Base-by-base conservation (phyloP, 2,113 vertebrate genomes). In the Clupea harengus region DNA sequence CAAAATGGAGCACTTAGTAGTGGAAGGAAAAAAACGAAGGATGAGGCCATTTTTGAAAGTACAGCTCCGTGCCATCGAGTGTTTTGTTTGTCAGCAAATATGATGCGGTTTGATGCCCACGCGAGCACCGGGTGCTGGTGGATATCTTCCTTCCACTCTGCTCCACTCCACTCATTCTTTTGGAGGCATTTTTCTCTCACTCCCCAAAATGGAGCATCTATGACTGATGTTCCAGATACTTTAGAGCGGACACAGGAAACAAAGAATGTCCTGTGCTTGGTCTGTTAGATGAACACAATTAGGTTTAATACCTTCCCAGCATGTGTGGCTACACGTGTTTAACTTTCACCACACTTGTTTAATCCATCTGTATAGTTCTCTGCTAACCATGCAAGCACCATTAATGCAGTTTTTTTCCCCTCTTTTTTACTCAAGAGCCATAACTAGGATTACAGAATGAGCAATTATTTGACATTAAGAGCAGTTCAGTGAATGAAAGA, bases 401-500 rank as follows among this genome's bases (percentile, higher is more conserved):
- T 1, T 39, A 39, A 39, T 39, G 39, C 39, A 39, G 39, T 39
- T 39, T 39, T n/a, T n/a, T n/a, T n/a, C n/a, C n/a, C n/a, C n/a
- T n/a, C n/a, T n/a, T n/a, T n/a, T 39, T 39, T 39, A 39, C 39
- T 39, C 39, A 39, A 39, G 85, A 45, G 39, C 45, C 17, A 49
- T 11, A 60, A 50, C 83, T 82, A 17, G 32, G 10, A 75, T 67
- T 45, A 50, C 57, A 72, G 78, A 82, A 84, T 84, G 81, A 83
- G 25, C 86, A 46, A 81, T 60, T 67, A 57, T 57, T 81, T 28
- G 25, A 64, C 60, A 57, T 85, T 85, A 89, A 88, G 85, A 82
- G 81, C 60, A 82, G 80, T 67, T 87, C 86, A 89, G 81, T 87
- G 86, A 32, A 75, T 82, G 67, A 81, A 86, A 84, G 83, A 83